Conservation (phyloP, 1,140 invertebrate genomes). For the Leucophenga varia region DNA sequence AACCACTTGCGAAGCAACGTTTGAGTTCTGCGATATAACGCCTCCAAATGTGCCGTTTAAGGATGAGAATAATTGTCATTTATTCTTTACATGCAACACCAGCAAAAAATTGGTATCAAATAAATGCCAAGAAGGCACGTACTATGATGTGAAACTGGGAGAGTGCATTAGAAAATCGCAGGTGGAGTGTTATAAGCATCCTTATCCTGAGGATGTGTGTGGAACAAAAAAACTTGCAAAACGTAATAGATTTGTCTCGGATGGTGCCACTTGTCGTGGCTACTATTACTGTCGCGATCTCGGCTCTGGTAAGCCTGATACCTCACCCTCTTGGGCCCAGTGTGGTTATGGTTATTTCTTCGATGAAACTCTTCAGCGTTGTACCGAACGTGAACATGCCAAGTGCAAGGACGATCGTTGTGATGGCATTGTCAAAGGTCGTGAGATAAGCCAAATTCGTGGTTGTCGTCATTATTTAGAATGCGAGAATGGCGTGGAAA, state of each 20-base stretch:
- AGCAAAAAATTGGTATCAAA: background rate
- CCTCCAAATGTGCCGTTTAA: constrained; percentile 1
- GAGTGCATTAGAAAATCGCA: constrained; percentile 23
- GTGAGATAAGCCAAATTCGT: constrained; percentile 15
- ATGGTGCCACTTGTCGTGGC: constrained; percentile 38
- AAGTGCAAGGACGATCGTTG: constrained; percentile 37
- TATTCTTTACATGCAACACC: constrained; percentile 23
- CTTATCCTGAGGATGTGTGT: constrained; percentile 28
- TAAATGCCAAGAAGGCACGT: constrained; percentile 19
- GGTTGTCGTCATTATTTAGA: constrained; percentile 35
- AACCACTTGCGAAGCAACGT: constrained; percentile 19
- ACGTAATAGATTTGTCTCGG: constrained; percentile 31
- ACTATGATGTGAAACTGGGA: constrained; percentile 21
- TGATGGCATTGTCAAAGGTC: constrained; percentile 28
- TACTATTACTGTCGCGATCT: constrained; percentile 40
- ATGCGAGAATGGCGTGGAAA: constrained; percentile 22
- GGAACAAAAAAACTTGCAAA: constrained; percentile 36
- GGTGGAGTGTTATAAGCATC: constrained; percentile 29
- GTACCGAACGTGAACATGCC: constrained; percentile 8
- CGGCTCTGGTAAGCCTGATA: constrained; percentile 31
- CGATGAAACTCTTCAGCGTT: constrained; percentile 21
- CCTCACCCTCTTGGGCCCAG: constrained; percentile 18
- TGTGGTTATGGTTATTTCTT: constrained; percentile 28
- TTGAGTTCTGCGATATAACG: constrained; percentile 31
- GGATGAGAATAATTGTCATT: constrained; percentile 31